phyloP scores from a whole-genome alignment of 2,113 vertebrate species.

The Gallinago undulata region DNA sequence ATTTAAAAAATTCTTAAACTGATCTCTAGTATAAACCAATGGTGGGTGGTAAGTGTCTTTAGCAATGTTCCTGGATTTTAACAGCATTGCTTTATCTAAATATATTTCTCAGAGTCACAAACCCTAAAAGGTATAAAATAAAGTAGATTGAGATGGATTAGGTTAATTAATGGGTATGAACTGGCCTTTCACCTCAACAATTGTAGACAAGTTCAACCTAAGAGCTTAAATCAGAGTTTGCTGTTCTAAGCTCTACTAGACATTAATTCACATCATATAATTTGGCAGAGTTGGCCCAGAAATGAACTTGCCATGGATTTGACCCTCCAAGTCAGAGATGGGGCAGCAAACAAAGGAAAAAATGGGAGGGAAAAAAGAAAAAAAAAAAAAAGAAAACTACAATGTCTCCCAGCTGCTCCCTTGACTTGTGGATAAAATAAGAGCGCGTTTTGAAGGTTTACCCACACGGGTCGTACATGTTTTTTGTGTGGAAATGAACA shows the following conservation, averaged over 20 bases:
- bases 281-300: constrained; percentile 79
- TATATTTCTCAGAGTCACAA: constrained; percentile 65
- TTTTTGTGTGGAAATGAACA: not conserved
- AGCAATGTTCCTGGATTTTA: constrained; percentile 52
- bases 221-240: constrained; percentile 79
- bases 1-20: constrained; percentile 43
- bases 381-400: not conserved
- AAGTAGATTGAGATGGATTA: constrained; percentile 79
- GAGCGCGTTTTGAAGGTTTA: not conserved
- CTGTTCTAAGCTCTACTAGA: constrained; percentile 71
- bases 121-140: constrained; percentile 73
- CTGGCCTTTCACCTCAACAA: constrained; percentile 75
- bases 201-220: constrained; percentile 77
- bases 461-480: rapidly evolving
- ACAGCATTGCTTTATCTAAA: constrained; percentile 63
- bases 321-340: constrained; percentile 62
- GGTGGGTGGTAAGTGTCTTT: constrained; percentile 31
- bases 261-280: constrained; percentile 82
- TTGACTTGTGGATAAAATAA: not conserved
- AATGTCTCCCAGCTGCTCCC: constrained; percentile 17
- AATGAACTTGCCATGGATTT: constrained; percentile 77
- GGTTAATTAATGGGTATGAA: constrained; percentile 78
- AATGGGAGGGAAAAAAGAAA: not conserved
- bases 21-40: constrained; percentile 23
- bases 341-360: constrained; percentile 13